Percentiles rank a stretch among this genome's conserved stretches.
These are phyloP conservation scores for Engraulis encrasicolus DNA, from an alignment of 2,113 vertebrate species.

Conservation along the genomic window DNA sequence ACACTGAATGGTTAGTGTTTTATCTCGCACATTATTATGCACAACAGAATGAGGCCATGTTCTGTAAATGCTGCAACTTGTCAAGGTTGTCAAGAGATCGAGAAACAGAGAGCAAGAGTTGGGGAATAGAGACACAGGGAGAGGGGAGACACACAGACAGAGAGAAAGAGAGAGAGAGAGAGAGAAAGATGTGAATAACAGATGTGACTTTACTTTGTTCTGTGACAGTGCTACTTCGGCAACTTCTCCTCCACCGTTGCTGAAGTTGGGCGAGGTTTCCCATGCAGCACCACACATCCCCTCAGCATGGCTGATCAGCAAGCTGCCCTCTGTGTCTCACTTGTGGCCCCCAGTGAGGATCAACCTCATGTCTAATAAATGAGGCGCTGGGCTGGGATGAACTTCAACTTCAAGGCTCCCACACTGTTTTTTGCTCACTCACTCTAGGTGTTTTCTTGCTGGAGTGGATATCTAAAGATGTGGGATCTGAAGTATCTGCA, in stretches of 20 bases:
- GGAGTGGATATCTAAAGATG: background rate
- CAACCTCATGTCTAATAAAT: background rate
- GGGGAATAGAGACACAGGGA: background rate
- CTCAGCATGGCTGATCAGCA: background rate
- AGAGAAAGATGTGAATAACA: background rate
- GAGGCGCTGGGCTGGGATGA: background rate
- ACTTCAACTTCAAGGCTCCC: background rate
- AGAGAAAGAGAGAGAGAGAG: background rate
- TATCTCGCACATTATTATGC: background rate
- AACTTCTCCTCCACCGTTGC: background rate
- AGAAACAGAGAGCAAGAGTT: background rate
- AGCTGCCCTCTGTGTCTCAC: background rate
- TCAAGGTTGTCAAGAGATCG: background rate
- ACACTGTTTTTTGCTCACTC: background rate
- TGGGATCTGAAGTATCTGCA: background rate
- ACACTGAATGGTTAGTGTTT: background rate
- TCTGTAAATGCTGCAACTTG: background rate
- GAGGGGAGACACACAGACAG: background rate
- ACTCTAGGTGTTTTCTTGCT: background rate
- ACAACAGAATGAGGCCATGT: slow-evolving; percentile 9
- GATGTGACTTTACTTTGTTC: slow-evolving; percentile 1
- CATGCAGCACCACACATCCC: background rate
- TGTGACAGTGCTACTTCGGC: background rate
- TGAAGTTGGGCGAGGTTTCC: background rate
- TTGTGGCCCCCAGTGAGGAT: background rate